Evolutionary conservation across 2,797 vertebrate genomes (phyloP), one percentile per base, ranked within the genome.

Genomic region (Sarcophilus harrisii): DNA sequence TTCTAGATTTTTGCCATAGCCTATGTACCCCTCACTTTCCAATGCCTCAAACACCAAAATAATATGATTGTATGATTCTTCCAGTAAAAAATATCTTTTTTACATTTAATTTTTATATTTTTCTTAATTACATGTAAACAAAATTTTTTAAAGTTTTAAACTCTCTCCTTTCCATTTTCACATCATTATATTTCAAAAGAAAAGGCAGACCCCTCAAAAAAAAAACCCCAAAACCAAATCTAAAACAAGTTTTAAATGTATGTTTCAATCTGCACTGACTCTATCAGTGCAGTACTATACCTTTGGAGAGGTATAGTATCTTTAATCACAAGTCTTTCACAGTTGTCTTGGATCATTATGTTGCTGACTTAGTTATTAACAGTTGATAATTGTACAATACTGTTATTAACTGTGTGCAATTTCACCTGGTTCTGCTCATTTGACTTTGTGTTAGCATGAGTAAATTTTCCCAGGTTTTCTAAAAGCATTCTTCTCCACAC

Each of bases 11-110:
- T 45, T 81, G 21, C 9, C 45, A 45, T 45, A 45, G 73, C 38
- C 0, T 45, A n/a, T 5, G 5, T 32, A 8, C 21, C 0, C 4
- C 73, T 38, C 11, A 0, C 4, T n/a, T n/a, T 9, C 38, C 21
- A 81, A 3, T 45, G 38, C 2, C 66, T 81, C 38, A 45, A 21
- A 81, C 18, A 81, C 24, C 21, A 81, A 38, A 45, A 45, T 45
- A 45, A 27, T 11, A 81, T 27, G n/a, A 38, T 81, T 38, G 66
- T 21, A 13, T 66, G 32, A 66, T 18, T 81, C n/a, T 8, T 81
- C 18, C 38, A 27, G 4, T 11, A 38, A 81, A 45, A 59, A 24
- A 58, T n/a, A 21, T 3, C 9, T 73, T 38, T 73, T 73, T 38
- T 73, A 38, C n/a, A 73, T 38, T 73, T 66, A n/a, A 66, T 66